phyloP scores from a whole-genome alignment of 2,113 vertebrate genomes.

The Hemiprocne comata region DNA sequence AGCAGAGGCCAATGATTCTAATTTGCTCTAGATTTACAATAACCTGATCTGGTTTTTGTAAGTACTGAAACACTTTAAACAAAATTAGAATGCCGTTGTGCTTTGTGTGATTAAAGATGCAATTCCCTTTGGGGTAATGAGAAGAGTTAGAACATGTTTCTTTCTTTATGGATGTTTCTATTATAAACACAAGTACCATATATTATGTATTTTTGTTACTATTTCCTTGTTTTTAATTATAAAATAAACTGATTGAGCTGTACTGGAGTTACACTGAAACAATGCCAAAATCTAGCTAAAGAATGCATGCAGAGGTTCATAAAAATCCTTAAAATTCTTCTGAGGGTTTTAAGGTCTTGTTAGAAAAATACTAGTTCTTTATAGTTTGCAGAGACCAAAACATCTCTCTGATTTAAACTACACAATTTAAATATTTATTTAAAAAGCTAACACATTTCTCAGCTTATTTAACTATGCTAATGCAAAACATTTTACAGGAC shows the following conservation, averaged over 20 bases:
- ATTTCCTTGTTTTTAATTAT: slow-evolving; percentile 79
- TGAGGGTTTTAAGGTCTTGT: slow-evolving; percentile 54
- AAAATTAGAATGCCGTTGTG: slow-evolving; percentile 84
- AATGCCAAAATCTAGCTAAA: slow-evolving; percentile 71
- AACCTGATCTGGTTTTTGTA: slow-evolving; percentile 91
- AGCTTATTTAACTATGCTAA: not conserved
- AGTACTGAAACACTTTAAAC: slow-evolving; percentile 91
- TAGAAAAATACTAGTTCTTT: slow-evolving; percentile 60
- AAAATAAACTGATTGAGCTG: slow-evolving; percentile 74
- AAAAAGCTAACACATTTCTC: slow-evolving; percentile 34
- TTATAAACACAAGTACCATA: slow-evolving; percentile 75
- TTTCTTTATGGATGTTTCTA: slow-evolving; percentile 81
- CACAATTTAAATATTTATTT: not conserved
- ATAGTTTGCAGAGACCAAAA: slow-evolving; percentile 54
- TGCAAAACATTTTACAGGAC: slow-evolving; percentile 14
- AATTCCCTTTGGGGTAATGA: slow-evolving; percentile 82
- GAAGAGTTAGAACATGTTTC: slow-evolving; percentile 81
- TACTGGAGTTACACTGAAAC: slow-evolving; percentile 70
- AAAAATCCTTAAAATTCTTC: slow-evolving; percentile 75
- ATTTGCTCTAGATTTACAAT: slow-evolving; percentile 93
- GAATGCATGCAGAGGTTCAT: slow-evolving; percentile 70
- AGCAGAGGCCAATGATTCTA: slow-evolving; percentile 91
- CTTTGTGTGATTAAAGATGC: slow-evolving; percentile 86
- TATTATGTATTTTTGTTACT: slow-evolving; percentile 78
- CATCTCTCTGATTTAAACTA: slow-evolving; percentile 41